phyloP scores from a whole-genome alignment of 92 coral and sea anemone species.

The Epizoanthus fatuus region DNA sequence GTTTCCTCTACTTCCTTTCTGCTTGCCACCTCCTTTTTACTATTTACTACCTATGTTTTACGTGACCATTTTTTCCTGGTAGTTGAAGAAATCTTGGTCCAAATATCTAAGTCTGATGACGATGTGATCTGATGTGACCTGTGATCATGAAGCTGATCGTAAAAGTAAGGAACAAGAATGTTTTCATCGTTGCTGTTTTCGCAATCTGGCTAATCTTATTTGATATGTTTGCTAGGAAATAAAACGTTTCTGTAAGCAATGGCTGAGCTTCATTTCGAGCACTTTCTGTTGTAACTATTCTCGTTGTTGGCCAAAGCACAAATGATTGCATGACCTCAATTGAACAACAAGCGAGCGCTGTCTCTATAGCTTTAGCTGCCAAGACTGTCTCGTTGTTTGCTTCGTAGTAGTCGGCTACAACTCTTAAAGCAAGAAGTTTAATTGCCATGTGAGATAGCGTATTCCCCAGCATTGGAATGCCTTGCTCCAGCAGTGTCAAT shows the following conservation, averaged over 20 bases:
- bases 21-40: no score
- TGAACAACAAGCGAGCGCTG: background rate
- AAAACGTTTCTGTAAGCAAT: background rate
- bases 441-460: background rate
- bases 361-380: background rate
- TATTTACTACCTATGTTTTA: no score
- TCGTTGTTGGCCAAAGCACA: background rate
- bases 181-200: background rate
- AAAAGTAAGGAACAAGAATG: no score
- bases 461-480: background rate
- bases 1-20: no score
- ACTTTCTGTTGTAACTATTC: background rate
- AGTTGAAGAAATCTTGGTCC: no score
- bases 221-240: background rate
- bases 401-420: constrained; percentile 2
- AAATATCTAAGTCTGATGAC: no score
- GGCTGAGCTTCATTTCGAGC: background rate
- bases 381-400: background rate
- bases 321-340: background rate
- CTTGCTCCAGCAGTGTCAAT: background rate
- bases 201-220: background rate
- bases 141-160: no score
- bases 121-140: no score
- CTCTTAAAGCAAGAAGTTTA: constrained; percentile 10
- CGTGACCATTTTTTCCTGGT: no score